Evolutionary conservation across 2,797 vertebrate genomes (phyloP).

Genomic region (Tokudaia tokunoshimensis): DNA sequence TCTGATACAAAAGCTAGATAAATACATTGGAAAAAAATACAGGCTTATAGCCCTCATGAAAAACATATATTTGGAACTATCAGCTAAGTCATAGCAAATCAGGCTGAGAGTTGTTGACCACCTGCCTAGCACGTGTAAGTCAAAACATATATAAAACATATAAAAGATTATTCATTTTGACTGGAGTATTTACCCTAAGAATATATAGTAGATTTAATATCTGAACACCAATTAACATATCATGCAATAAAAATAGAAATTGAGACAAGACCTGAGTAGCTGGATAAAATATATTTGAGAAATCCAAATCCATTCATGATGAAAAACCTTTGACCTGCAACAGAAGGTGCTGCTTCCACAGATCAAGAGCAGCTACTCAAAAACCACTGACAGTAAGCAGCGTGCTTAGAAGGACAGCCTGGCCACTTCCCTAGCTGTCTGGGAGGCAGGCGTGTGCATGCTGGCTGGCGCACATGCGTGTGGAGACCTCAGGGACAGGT

Average conservation of each 20-base stretch:
- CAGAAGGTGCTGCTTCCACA: not conserved
- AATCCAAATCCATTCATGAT: not conserved
- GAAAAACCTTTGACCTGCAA: not conserved
- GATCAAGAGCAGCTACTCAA: not conserved
- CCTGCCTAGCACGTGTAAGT: not conserved
- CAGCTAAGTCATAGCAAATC: not conserved
- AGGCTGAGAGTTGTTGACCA: not conserved
- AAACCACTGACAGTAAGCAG: not conserved
- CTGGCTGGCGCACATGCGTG: not conserved
- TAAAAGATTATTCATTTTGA: not conserved
- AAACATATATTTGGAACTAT: not conserved
- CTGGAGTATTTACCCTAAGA: not conserved
- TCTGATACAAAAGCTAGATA: not conserved
- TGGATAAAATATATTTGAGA: not conserved
- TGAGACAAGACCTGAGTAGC: not conserved
- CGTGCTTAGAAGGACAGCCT: not conserved
- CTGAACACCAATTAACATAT: not conserved
- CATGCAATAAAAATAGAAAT: not conserved
- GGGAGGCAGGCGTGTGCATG: not conserved
- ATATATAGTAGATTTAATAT: slow-evolving; percentile 12
- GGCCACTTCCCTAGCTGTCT: not conserved
- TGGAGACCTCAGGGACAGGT: not conserved
- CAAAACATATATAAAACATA: slow-evolving; percentile 14
- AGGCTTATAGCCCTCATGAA: not conserved
- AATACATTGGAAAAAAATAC: not conserved